A percentile compares a stretch with the other conserved stretches of the same genome.
These are phyloP conservation scores for Larimichthys polyactis DNA, from an alignment of 2,113 vertebrate species.

Conservation along the genomic window DNA sequence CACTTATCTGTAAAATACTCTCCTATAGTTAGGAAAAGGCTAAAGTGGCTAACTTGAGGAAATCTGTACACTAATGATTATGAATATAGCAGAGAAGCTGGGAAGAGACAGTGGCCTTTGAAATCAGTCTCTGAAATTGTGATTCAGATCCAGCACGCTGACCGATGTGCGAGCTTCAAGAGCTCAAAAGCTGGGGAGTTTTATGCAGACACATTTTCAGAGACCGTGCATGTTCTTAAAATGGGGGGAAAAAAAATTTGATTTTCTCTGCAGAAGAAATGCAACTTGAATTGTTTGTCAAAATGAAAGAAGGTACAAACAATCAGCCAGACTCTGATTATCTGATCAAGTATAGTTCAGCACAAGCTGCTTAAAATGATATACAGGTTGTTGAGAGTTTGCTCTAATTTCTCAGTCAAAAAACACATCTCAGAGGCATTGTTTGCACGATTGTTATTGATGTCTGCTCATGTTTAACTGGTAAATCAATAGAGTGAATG, in stretches of 20 bases:
- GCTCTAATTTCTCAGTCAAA: not conserved
- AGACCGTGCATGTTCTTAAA: slow-evolving; percentile 27
- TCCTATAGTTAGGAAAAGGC: slow-evolving; percentile 13
- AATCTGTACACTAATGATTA: slow-evolving; percentile 57
- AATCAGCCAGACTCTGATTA: not conserved
- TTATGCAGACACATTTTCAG: slow-evolving; percentile 21
- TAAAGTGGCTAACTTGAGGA: slow-evolving; percentile 30
- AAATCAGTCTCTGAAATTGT: slow-evolving; percentile 43
- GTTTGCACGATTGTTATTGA: not conserved
- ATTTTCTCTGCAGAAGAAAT: slow-evolving; percentile 11
- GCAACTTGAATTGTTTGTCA: slow-evolving; percentile 1
- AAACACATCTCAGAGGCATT: not conserved
- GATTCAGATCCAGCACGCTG: not conserved
- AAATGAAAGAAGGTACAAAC: not conserved
- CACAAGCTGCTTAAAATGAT: slow-evolving; percentile 4
- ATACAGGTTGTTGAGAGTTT: not conserved
- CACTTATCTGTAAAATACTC: slow-evolving; percentile 24
- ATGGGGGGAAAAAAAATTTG: not conserved
- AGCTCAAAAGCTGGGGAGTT: slow-evolving; percentile 25
- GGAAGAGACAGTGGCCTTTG: slow-evolving; percentile 36
- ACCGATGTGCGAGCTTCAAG: slow-evolving; percentile 8
- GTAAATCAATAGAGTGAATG: slow-evolving; percentile 24
- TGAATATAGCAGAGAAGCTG: slow-evolving; percentile 48
- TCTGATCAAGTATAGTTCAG: too few species aligned
- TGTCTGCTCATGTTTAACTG: not conserved